Base-by-base conservation (phyloP, 2,113 vertebrate genomes). In the Takifugu flavidus region DNA sequence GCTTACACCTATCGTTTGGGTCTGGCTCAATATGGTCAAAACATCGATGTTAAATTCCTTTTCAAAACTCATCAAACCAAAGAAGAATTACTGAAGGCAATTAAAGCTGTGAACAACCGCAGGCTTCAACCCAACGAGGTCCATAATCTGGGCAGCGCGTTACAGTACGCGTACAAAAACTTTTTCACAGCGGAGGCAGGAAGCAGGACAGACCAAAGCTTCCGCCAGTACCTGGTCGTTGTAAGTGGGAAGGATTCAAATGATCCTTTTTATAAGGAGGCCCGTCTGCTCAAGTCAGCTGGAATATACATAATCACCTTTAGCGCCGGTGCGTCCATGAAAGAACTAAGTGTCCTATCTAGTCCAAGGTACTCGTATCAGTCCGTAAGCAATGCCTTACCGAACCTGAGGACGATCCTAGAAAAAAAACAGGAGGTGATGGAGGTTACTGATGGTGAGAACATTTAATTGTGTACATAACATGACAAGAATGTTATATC, bases 1-100 rank as follows among this genome's bases (percentile, higher is more conserved):
- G 72, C 20, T 7, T 72, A 84, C 3, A 84, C 80, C 49, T 67
- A 91, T 65, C 92, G 72, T 1, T 47, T 95, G 3, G 93, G 93
- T 5, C 39, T 95, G 80, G 93, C 91, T 25, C 90, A 92, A 71
- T 95, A 92, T 6, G 72, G 87, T 0, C 26, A 15, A 2, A 42
- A 74, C 1, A 56, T 75, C 6, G 80, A 78, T 8, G 79, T 70
- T 0, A 93, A 93, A n/a, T 95, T 95, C 61, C 64, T 80, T 6
- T 73, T 95, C 13, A 92, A 90, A 3, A 59, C 59, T 1, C 72
- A 82, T 53, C 47, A 86, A 72, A 90, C 55, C 49, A 91, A 73
- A 67, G 54, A 82, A 8, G 69, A 92, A 20, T 62, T 67, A 6
- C 11, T 49, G 1, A 6, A 5, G 0, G 82, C 79, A 2, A 0